phyloP scores from a whole-genome alignment of 2,113 vertebrate species.

The Rhea americana region DNA sequence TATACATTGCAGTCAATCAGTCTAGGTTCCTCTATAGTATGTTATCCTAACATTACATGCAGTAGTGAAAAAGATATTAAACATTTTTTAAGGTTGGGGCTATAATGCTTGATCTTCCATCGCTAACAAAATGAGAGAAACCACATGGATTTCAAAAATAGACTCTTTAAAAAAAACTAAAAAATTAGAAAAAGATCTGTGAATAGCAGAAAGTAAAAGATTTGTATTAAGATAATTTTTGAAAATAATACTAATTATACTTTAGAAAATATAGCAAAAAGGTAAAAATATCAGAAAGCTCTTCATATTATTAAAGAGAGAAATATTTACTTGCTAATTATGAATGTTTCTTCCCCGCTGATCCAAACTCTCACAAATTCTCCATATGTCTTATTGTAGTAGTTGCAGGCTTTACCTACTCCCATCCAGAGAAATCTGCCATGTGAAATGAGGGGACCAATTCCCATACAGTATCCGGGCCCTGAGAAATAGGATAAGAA shows the following conservation, averaged over 20 bases:
- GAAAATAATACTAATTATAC: not conserved
- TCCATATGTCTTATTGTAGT: constrained; percentile 92
- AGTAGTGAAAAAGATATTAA: not conserved
- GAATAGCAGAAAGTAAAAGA: not conserved
- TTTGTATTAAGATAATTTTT: not conserved
- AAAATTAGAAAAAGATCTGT: not conserved
- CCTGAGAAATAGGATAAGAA: constrained; percentile 71
- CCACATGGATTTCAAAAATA: not conserved
- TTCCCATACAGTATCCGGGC: constrained; percentile 87
- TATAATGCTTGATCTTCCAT: not conserved
- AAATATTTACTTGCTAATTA: constrained; percentile 89
- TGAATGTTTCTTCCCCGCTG: constrained; percentile 90
- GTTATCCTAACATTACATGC: not conserved
- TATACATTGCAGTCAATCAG: not conserved
- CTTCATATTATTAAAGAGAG: not conserved
- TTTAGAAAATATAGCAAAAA: not conserved
- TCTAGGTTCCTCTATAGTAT: not conserved
- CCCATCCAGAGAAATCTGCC: constrained; percentile 90
- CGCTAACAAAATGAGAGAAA: not conserved
- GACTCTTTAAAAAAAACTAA: not conserved
- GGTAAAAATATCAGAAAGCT: not conserved
- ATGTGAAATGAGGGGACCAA: constrained; percentile 89
- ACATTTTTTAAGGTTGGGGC: not conserved
- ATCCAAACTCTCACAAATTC: constrained; percentile 94
- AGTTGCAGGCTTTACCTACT: constrained; percentile 91